A percentile compares a stretch with the other conserved stretches of the same genome.
phyloP scores from a whole-genome alignment of 2,797 vertebrate species.

The Cossypha polioptera region DNA sequence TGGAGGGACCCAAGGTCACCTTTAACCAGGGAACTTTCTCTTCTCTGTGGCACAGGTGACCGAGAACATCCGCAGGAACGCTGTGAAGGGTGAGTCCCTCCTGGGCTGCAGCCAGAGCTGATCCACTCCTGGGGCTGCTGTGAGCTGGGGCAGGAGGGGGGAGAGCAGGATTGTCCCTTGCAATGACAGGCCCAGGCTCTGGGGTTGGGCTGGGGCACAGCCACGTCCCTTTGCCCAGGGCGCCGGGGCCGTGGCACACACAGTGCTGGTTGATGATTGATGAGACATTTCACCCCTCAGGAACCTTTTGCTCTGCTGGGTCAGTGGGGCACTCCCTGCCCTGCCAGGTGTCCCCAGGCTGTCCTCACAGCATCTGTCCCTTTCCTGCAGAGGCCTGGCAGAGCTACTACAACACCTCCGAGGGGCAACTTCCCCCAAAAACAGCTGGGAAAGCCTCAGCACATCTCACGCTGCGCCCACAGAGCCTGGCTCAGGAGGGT shows the following conservation, averaged over 20 bases:
- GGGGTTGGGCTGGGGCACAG: fast-evolving
- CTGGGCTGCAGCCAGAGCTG: background rate
- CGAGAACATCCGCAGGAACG: conserved; percentile 79
- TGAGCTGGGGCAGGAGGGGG: background rate
- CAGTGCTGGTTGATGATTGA: background rate
- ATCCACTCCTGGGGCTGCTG: background rate
- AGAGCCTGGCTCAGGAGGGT: conserved; percentile 70
- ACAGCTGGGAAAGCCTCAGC: conserved; percentile 79
- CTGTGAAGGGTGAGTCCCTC: conserved; percentile 78
- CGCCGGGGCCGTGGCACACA: background rate
- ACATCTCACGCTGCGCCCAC: conserved; percentile 81
- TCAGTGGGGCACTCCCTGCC: background rate
- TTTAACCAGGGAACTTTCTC: background rate
- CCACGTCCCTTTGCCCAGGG: fast-evolving
- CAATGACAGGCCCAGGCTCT: no score
- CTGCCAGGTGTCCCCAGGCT: background rate
- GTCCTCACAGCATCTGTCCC: background rate
- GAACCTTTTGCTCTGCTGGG: background rate
- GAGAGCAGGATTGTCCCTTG: background rate
- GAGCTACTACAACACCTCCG: conserved; percentile 40
- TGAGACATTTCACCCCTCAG: background rate
- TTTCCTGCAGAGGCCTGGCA: background rate
- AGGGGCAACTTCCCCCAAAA: conserved; percentile 72
- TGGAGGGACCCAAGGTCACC: fast-evolving
- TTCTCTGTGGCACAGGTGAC: conserved; percentile 77